phyloP scores from a whole-genome alignment of 1,140 invertebrate genomes.

The Aphaenogaster rudis region DNA sequence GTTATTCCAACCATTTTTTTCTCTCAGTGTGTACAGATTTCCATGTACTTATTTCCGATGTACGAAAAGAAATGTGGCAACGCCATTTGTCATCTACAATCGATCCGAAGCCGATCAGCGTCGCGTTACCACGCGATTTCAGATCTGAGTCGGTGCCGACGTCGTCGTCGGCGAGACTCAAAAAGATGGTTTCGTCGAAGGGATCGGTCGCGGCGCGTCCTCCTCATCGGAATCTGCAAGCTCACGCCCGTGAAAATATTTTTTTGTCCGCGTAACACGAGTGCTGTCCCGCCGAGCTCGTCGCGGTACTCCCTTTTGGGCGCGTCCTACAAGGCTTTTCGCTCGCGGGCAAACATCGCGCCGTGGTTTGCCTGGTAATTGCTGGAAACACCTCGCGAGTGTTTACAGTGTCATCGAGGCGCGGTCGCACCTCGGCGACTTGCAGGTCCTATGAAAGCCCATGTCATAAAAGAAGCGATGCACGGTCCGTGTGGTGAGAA shows the following conservation, averaged over 20 bases:
- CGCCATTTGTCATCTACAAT: neutral
- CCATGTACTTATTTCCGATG: neutral
- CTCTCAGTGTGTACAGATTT: too few species aligned
- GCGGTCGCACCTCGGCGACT: conserved; percentile 78
- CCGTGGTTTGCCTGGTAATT: conserved; percentile 80
- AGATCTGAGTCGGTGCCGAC: conserved; percentile 19
- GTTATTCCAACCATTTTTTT: too few species aligned
- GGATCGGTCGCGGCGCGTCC: conserved; percentile 62
- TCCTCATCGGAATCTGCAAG: conserved; percentile 75
- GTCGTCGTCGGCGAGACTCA: conserved; percentile 63
- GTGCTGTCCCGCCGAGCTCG: conserved; percentile 13
- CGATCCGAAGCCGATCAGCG: conserved; percentile 64
- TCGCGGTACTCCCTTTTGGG: conserved; percentile 32
- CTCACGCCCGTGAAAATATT: conserved; percentile 76
- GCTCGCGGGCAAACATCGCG: conserved; percentile 77
- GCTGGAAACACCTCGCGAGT: conserved; percentile 82
- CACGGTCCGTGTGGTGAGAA: conserved; percentile 5
- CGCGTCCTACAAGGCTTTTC: conserved; percentile 75
- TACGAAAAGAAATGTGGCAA: neutral
- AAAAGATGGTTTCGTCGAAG: conserved; percentile 69
- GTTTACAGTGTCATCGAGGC: conserved; percentile 84
- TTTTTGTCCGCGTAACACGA: conserved; percentile 69
- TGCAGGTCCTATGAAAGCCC: conserved; percentile 62
- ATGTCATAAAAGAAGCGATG: conserved; percentile 21
- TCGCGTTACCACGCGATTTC: conserved; percentile 63